Base-by-base conservation (phyloP, 2,113 vertebrate species). In the Maccullochella peelii region DNA sequence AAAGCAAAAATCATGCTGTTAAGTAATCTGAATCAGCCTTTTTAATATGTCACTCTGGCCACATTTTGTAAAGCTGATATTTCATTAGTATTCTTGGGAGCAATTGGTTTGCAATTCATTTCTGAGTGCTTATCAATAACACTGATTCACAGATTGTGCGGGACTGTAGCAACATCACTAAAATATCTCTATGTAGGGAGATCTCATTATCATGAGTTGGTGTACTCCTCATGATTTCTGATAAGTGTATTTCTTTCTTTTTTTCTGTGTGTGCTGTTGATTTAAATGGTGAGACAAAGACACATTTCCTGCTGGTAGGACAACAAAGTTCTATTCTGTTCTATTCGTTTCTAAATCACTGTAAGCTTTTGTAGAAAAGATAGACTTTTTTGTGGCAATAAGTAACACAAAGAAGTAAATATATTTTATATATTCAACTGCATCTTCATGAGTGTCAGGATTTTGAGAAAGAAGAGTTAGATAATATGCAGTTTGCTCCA, bases 371-470 rank as follows among this genome's bases (percentile, higher is more conserved):
- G 27, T 18, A 50, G n/a, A 14, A 59, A 30, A 73, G 0, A 23
- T 21, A 8, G 23, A 57, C 25, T 40, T 71, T 38, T 40, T 55
- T 40, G 42, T 40, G 44, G 20, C 4, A 0, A 16, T 12, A 44
- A 7, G 2, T 30, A 10, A 47, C 47, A 42, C 42, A 15, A 23
- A 38, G 2, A 2, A 10, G 14, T 20, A 1, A 18, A 58, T 9
- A 21, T 49, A 23, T 50, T 50, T 49, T 8, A 38, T 0, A 18
- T 18, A 14, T 33, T 25, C 6, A 55, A 12, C 8, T 59, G 40
- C 25, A 71, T 54, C 58, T 81, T 44, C 72, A 76, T 50, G 21
- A 27, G 52, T 78, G 50, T 21, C 66, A 71, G 20, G 33, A 23
- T 55, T 62, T 72, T 62, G 20, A 14, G 23, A 63, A 20, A 8